phyloP scores from a whole-genome alignment of 2,888 invertebrate genomes.

The Diadegma fenestrale region DNA sequence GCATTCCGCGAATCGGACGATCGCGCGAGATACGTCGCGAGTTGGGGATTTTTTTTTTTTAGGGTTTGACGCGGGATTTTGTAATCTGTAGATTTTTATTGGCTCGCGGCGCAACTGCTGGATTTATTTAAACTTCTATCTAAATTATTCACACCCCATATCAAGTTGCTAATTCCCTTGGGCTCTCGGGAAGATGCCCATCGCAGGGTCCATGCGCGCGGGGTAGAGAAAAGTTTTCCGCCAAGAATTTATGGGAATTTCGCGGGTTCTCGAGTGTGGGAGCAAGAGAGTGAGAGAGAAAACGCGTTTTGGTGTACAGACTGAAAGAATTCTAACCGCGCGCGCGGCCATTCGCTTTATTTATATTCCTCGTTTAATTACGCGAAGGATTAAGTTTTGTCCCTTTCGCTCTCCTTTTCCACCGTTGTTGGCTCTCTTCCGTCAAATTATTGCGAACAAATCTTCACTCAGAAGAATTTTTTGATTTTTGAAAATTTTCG shows the following conservation, averaged over 20 bases:
- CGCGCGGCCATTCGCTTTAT: constrained; percentile 66
- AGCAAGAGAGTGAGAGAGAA: constrained; percentile 24
- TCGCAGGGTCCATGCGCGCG: not conserved
- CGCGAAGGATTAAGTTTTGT: constrained; percentile 61
- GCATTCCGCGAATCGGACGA: constrained; percentile 30
- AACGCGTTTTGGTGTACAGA: constrained; percentile 29
- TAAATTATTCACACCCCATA: constrained; percentile 64
- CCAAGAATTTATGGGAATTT: constrained; percentile 67
- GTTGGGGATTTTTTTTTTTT: constrained; percentile 9
- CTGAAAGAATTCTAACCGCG: constrained; percentile 61
- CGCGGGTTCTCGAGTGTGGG: not conserved
- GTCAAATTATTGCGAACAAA: not conserved
- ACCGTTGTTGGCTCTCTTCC: not conserved
- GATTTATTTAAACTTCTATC: constrained; percentile 51
- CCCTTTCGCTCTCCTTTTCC: not conserved
- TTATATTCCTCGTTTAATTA: constrained; percentile 70
- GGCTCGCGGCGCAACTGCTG: constrained; percentile 48
- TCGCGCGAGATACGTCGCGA: constrained; percentile 1
- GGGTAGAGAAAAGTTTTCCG: constrained; percentile 62
- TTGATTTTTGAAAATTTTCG: too few relatives aligned
- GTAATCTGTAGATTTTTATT: constrained; percentile 49
- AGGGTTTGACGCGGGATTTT: constrained; percentile 9
- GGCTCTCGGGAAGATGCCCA: constrained; percentile 11
- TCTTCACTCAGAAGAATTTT: too few relatives aligned
- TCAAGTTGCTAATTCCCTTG: constrained; percentile 63